Conservation (phyloP, 1,140 invertebrate genomes). For the Triops longicaudatus region DNA sequence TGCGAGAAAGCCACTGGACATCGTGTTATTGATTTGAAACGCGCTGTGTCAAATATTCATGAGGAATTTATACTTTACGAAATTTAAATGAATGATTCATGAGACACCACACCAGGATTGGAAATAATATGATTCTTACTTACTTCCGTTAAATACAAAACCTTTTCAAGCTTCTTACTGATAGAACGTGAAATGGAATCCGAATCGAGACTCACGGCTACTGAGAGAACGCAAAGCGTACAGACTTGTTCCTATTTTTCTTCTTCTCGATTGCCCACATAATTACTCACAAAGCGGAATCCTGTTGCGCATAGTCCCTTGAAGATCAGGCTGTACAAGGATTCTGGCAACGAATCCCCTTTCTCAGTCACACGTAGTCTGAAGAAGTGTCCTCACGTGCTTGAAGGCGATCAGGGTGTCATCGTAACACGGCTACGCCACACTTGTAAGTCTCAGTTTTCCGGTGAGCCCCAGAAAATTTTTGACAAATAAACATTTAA, state of each 20-base stretch:
- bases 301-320: conserved; percentile 14
- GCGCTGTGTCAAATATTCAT: too few species aligned
- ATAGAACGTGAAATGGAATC: background rate
- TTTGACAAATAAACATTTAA: too few species aligned
- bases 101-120: too few species aligned
- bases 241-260: background rate
- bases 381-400: background rate
- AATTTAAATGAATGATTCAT: too few species aligned
- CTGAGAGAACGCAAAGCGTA: background rate
- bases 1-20: too few species aligned
- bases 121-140: too few species aligned
- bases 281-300: background rate
- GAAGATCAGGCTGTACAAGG: background rate
- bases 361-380: background rate
- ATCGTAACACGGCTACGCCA: too few species aligned
- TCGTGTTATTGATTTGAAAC: too few species aligned
- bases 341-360: background rate
- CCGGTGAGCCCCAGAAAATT: too few species aligned
- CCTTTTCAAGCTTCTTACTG: background rate
- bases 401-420: background rate
- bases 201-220: background rate
- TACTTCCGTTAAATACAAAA: background rate
- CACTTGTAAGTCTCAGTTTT: too few species aligned
- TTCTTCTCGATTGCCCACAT: background rate
- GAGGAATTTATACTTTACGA: too few species aligned